phyloP scores from a whole-genome alignment of 2,797 vertebrate species.

The Ctenopoma kingsleyae region DNA sequence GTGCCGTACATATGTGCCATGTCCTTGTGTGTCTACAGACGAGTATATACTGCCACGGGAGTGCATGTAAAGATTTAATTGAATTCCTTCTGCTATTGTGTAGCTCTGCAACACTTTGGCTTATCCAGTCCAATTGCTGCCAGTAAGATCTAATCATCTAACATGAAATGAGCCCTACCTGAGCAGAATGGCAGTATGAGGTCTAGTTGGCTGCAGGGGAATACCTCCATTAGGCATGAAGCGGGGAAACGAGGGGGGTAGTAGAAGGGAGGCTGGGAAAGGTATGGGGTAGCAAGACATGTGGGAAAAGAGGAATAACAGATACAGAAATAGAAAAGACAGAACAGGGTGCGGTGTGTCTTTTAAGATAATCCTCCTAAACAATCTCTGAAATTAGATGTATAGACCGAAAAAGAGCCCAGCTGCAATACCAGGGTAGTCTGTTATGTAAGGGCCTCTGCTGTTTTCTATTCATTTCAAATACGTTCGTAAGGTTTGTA shows the following conservation, averaged over 20 bases:
- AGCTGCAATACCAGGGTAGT: slow-evolving; percentile 8
- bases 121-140: slow-evolving; percentile 77
- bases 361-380: neutral
- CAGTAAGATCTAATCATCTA: slow-evolving; percentile 83
- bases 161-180: slow-evolving; percentile 81
- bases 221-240: slow-evolving; percentile 74
- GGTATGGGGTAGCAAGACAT: slow-evolving; percentile 20
- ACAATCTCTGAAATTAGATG: neutral
- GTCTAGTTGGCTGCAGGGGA: slow-evolving; percentile 67
- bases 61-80: slow-evolving; percentile 74
- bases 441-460: neutral
- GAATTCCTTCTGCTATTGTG: slow-evolving; percentile 74
- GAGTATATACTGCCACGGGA: slow-evolving; percentile 42
- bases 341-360: neutral
- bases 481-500: too few species aligned
- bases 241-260: slow-evolving; percentile 33
- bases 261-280: slow-evolving; percentile 54
- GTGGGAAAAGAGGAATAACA: slow-evolving; percentile 19
- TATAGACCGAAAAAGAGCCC: neutral
- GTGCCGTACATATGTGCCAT: slow-evolving; percentile 7
- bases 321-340: slow-evolving; percentile 29
- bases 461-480: too few species aligned
- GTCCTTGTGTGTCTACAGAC: slow-evolving; percentile 19
- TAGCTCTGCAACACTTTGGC: slow-evolving; percentile 64
- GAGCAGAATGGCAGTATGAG: slow-evolving; percentile 66